Conservation (phyloP, 2,797 vertebrate genomes). For the Tokudaia muenninki region DNA sequence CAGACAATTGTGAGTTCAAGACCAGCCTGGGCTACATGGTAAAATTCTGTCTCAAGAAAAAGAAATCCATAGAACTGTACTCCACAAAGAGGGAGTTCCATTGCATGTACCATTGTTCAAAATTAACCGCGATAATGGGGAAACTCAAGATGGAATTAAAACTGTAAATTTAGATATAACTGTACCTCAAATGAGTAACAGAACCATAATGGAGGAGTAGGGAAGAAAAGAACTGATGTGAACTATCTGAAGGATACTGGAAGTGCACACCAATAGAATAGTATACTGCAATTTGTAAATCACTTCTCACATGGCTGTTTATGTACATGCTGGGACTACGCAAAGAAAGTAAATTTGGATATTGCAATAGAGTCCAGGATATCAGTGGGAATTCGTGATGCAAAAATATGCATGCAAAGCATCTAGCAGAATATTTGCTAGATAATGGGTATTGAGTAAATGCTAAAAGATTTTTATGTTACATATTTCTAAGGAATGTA, state of each 20-base stretch:
- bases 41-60: neutral
- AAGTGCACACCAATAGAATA: neutral
- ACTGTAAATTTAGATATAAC: constrained; percentile 6
- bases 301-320: neutral
- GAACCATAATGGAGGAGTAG: neutral
- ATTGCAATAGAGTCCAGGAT: neutral
- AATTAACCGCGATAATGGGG: neutral
- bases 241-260: neutral
- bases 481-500: neutral
- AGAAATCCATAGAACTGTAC: constrained; percentile 23
- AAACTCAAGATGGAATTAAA: constrained; percentile 20
- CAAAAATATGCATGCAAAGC: neutral
- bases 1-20: neutral
- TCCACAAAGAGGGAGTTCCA: neutral
- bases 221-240: neutral
- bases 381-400: neutral
- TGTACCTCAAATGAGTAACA: constrained; percentile 7
- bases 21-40: neutral
- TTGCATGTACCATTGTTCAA: neutral
- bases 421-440: neutral
- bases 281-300: neutral
- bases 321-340: neutral
- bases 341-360: constrained; percentile 10
- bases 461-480: neutral
- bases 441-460: neutral